These are phyloP conservation scores for Diarsia brunnea DNA, from an alignment of 2,888 invertebrate genomes.

Conservation along the genomic window DNA sequence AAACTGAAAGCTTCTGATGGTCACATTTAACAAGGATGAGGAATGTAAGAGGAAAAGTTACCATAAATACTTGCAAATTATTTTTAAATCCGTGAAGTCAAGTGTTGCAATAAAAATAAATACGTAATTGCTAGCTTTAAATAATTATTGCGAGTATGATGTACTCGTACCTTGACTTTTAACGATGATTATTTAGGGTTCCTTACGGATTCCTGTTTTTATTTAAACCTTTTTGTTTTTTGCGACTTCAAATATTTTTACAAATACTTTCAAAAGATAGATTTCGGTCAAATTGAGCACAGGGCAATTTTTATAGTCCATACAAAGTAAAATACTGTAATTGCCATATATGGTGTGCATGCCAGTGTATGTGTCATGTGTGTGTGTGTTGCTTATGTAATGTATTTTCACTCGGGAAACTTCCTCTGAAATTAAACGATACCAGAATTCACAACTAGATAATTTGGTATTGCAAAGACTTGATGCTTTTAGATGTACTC, in stretches of 20 bases:
- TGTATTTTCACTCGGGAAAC: no score
- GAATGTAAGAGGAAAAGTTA: constrained; percentile 8
- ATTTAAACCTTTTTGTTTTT: background rate
- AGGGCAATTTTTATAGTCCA: background rate
- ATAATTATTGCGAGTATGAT: constrained; percentile 23
- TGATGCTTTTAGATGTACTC: no score
- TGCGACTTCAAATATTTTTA: background rate
- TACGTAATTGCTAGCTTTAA: constrained; percentile 39
- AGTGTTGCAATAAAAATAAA: constrained; percentile 55
- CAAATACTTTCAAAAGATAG: background rate
- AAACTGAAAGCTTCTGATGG: constrained; percentile 7
- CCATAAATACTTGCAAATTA: constrained; percentile 29
- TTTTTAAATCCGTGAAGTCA: constrained; percentile 31
- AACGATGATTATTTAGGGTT: constrained; percentile 16
- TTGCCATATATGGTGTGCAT: no score
- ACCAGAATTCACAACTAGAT: no score
- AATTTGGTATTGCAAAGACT: no score
- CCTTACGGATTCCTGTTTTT: background rate
- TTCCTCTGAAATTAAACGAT: no score
- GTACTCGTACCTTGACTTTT: constrained; percentile 48
- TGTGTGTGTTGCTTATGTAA: no score
- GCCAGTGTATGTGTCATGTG: fast-evolving
- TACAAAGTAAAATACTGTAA: background rate
- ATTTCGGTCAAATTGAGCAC: background rate
- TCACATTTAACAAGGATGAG: background rate